These are phyloP conservation scores for Eurystomus gularis DNA, from an alignment of 2,113 vertebrate species.

Conservation along the genomic window DNA sequence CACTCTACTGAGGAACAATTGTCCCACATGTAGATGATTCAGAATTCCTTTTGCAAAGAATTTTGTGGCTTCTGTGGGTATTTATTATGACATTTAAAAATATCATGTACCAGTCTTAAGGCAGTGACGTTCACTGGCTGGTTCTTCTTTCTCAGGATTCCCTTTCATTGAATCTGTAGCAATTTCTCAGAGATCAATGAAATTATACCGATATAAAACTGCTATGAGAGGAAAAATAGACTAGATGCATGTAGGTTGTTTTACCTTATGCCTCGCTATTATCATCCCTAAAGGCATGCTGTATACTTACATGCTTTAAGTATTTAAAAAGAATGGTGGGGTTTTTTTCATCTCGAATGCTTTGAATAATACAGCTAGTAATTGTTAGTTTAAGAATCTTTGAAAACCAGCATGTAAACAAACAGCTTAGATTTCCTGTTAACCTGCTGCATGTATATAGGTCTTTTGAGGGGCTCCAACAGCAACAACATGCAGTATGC, in stretches of 20 bases:
- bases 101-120: background rate
- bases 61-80: constrained; percentile 17
- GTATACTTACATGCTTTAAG: background rate
- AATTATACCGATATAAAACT: background rate
- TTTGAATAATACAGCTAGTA: background rate
- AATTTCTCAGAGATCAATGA: background rate
- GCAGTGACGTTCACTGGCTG: background rate
- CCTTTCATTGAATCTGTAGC: background rate
- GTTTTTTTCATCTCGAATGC: background rate
- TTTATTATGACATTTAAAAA: constrained; percentile 22
- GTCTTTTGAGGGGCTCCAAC: background rate
- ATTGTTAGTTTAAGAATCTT: background rate
- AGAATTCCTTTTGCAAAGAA: constrained; percentile 7
- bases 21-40: constrained; percentile 1
- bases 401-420: background rate
- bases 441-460: background rate
- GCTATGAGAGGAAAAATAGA: background rate
- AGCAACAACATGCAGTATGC: background rate
- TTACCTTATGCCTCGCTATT: background rate
- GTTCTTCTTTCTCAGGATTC: background rate
- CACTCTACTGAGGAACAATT: constrained; percentile 28
- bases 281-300: background rate
- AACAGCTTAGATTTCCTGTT: background rate
- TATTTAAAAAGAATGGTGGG: background rate
- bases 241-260: background rate